Percentiles rank a stretch among this genome's conserved stretches.
These are phyloP conservation scores for Eptesicus fuscus DNA, from an alignment of 2,113 vertebrate species.

Conservation along the genomic window DNA sequence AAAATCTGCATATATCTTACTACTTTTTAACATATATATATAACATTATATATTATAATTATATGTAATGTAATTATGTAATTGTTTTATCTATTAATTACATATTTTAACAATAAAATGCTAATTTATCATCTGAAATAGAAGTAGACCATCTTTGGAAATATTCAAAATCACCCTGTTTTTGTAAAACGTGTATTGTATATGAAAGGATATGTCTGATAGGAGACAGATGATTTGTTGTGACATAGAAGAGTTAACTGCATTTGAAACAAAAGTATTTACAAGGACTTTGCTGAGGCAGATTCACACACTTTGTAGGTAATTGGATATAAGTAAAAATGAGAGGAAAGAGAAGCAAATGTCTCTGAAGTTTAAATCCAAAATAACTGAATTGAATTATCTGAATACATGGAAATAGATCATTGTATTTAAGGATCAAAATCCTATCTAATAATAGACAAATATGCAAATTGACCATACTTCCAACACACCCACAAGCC, in stretches of 20 bases:
- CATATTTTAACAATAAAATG: background rate
- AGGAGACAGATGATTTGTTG: background rate
- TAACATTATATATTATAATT: background rate
- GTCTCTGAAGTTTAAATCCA: background rate
- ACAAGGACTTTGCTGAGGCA: background rate
- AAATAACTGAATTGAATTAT: background rate
- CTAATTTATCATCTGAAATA: background rate
- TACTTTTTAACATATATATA: background rate
- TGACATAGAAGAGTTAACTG: background rate
- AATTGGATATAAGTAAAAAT: background rate
- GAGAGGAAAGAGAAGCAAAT: background rate
- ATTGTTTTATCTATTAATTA: background rate
- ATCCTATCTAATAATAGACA: no score
- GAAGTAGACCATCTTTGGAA: background rate
- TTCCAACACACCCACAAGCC: no score
- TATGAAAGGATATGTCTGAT: background rate
- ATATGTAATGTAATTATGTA: background rate
- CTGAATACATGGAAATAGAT: background rate
- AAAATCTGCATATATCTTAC: background rate
- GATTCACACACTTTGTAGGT: background rate
- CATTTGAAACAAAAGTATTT: background rate
- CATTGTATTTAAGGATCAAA: background rate
- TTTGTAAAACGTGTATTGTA: background rate
- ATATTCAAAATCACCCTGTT: background rate
- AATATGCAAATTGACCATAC: no score